Base-by-base conservation (phyloP, 2,113 vertebrate species). In the Paralichthys olivaceus region DNA sequence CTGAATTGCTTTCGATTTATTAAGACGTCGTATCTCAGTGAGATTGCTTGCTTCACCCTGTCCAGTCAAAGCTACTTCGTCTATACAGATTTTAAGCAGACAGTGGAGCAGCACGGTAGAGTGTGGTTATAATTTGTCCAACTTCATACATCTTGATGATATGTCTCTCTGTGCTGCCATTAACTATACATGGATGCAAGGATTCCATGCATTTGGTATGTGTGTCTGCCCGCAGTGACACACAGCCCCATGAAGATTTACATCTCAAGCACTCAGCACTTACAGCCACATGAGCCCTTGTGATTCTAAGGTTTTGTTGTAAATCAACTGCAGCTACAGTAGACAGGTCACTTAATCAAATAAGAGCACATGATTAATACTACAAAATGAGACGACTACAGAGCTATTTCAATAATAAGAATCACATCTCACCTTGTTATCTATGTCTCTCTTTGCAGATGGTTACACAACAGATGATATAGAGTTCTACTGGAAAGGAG, bases 401-500 rank as follows among this genome's bases (percentile, higher is more conserved):
- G 61, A 23, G 53, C 37, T 20, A 22, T 43, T 64, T 64, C 29
- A 2, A 23, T 74, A 20, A 19, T 25, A 25, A 5, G 12, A 63
- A 13, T 79, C 54, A 45, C 45, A 40, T 45, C 13, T 8, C 20
- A 20, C 19, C 49, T 53, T n/a, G 53, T 25, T 25, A 12, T 55
- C 22, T 20, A 20, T 70, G 20, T 67, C 54, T 86, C n/a, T 37
- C 86, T 83, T 23, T 83, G 56, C 90, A 99, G 98, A 99, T 84
- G 98, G 98, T 76, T 99, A 99, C 87, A 99, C 98, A 1, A 99
- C 98, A 0, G 98, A 99, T 5, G 98, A 99, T 84, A 99, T 99
- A 11, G 96, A 98, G 75, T 99, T 99, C 90, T 99, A 99, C 89
- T 99, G 98, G 98, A 96, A 96, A 81, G 98, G 98, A 19, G 98